phyloP scores from a whole-genome alignment of 2,888 invertebrate genomes.

The Platycnemis pennipes region DNA sequence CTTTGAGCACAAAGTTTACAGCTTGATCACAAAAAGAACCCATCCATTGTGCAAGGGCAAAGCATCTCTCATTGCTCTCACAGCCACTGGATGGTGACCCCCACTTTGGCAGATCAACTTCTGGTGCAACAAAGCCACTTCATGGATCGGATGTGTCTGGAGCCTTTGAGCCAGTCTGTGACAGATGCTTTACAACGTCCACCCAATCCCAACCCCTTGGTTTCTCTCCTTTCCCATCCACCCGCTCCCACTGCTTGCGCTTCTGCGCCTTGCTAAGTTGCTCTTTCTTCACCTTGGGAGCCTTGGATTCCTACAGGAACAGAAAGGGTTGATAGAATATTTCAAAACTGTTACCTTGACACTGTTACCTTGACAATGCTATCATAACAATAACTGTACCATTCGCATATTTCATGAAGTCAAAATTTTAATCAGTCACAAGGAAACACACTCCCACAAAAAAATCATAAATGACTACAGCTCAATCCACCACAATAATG shows the following conservation, averaged over 20 bases:
- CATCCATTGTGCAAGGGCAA: slow-evolving; percentile 4
- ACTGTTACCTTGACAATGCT: too few species aligned
- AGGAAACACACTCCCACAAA: too few species aligned
- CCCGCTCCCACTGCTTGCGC: slow-evolving; percentile 91
- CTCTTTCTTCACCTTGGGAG: slow-evolving; percentile 86
- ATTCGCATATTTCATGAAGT: too few species aligned
- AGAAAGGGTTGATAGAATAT: neutral
- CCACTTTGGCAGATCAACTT: neutral
- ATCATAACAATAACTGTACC: too few species aligned
- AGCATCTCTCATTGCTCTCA: neutral
- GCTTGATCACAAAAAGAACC: slow-evolving; percentile 4
- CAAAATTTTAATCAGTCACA: too few species aligned
- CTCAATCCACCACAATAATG: too few species aligned
- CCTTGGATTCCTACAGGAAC: slow-evolving; percentile 74
- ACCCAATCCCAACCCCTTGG: slow-evolving; percentile 97
- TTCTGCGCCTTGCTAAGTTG: slow-evolving; percentile 96
- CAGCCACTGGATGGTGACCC: slow-evolving; percentile 21
- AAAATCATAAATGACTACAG: too few species aligned
- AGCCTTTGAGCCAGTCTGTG: slow-evolving; percentile 85
- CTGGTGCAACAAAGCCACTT: neutral
- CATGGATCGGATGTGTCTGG: slow-evolving; percentile 32
- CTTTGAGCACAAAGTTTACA: slow-evolving; percentile 26
- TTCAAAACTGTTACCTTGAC: neutral
- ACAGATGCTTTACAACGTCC: slow-evolving; percentile 96
- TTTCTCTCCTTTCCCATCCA: slow-evolving; percentile 91